Conservation (phyloP, 2,113 vertebrate genomes). For the Toxostoma redivivum region DNA sequence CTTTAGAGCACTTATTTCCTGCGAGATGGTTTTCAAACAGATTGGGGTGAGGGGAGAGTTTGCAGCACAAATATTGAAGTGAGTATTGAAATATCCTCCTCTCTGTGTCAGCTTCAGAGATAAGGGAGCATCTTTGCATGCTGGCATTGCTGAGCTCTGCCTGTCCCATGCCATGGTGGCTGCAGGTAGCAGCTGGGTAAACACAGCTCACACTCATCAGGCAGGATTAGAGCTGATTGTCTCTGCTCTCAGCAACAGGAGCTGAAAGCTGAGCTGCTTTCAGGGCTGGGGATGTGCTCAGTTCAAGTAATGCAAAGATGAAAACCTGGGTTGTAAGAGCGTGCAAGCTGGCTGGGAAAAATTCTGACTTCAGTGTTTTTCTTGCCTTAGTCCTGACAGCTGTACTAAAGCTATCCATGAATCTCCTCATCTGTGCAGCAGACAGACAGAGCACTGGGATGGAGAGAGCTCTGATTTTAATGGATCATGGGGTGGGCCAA, state of each 20-base stretch:
- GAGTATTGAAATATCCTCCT: not conserved
- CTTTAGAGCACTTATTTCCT: not conserved
- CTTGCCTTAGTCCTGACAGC: not conserved
- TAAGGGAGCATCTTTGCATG: not conserved
- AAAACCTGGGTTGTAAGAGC: not conserved
- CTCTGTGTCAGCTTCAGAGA: not conserved
- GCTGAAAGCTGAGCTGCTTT: not conserved
- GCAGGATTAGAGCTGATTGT: not conserved
- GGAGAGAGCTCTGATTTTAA: not conserved
- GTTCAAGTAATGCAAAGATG: not conserved
- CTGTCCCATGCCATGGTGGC: not conserved
- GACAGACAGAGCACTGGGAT: not conserved
- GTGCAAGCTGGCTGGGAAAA: not conserved
- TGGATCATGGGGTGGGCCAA: not conserved
- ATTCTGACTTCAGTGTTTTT: not conserved
- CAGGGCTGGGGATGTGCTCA: not conserved
- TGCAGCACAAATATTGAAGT: not conserved
- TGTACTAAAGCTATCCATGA: not conserved
- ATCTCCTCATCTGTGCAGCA: not conserved
- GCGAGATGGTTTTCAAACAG: not conserved
- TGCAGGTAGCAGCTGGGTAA: conserved; percentile 2
- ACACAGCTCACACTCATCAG: not conserved
- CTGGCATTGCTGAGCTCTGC: not conserved
- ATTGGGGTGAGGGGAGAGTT: not conserved
- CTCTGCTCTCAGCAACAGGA: not conserved